A percentile compares a stretch with the other conserved stretches of the same genome.
phyloP scores from a whole-genome alignment of 2,113 vertebrate species.

The Nycticebus coucang region DNA sequence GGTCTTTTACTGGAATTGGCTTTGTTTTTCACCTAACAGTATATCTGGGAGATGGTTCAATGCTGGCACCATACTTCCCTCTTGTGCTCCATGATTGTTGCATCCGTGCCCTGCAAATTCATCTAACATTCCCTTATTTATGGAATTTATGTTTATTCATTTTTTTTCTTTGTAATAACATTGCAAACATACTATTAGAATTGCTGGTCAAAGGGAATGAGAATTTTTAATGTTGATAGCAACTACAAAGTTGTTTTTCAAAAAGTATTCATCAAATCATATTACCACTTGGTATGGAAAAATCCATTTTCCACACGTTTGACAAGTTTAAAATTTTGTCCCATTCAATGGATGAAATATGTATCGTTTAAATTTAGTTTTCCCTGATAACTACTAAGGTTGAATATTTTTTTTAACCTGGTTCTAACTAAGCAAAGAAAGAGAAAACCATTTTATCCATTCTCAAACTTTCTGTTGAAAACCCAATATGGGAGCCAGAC shows the following conservation, averaged over 20 bases:
- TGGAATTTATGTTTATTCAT: neutral
- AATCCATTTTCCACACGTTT: neutral
- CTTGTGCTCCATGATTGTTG: neutral
- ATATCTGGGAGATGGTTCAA: neutral
- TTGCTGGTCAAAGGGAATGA: neutral
- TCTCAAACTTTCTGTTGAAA: neutral
- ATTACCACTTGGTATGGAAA: neutral
- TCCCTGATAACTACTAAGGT: neutral
- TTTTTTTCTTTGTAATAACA: neutral
- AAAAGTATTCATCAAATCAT: neutral
- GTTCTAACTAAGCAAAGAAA: neutral
- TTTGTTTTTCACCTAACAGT: neutral
- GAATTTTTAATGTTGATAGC: constrained; percentile 40
- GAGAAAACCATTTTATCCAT: neutral
- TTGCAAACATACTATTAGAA: neutral
- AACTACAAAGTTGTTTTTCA: neutral
- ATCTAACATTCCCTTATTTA: neutral
- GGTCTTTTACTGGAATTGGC: neutral
- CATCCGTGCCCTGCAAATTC: neutral
- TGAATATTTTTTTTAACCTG: neutral
- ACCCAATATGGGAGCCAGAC: neutral
- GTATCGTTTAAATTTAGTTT: neutral
- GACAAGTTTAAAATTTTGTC: neutral
- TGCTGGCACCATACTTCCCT: accelerated
- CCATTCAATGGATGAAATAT: neutral